These are phyloP conservation scores for Poeciliopsis gracilis DNA, from an alignment of 2,797 vertebrate species.

Conservation along the genomic window DNA sequence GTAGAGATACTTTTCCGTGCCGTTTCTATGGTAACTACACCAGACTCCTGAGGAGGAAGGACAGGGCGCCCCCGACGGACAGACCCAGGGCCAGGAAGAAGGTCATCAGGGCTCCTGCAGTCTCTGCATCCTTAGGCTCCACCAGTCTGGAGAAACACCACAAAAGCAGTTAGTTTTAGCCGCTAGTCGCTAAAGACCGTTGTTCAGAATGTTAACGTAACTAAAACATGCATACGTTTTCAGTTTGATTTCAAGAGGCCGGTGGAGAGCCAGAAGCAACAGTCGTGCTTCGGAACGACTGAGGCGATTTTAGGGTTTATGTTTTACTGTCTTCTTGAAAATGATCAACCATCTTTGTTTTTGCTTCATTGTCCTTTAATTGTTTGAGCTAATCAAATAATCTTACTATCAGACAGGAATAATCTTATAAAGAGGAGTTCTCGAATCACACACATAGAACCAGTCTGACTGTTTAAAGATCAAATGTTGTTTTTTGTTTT, in stretches of 20 bases:
- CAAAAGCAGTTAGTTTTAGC: accelerated
- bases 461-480: no score
- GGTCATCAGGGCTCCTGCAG: slow-evolving; percentile 90
- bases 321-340: background rate
- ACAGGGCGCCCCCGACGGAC: slow-evolving; percentile 84
- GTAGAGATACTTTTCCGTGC: background rate
- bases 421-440: no score
- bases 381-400: no score
- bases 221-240: background rate
- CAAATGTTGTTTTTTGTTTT: no score
- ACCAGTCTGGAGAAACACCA: slow-evolving; percentile 79
- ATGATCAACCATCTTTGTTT: background rate
- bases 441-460: no score
- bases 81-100: slow-evolving; percentile 90
- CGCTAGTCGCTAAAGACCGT: background rate
- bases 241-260: background rate
- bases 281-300: background rate
- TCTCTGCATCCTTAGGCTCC: slow-evolving; percentile 83
- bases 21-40: slow-evolving; percentile 60
- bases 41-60: slow-evolving; percentile 82
- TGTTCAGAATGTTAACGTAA: background rate
- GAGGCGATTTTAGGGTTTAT: background rate
- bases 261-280: background rate
- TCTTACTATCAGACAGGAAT: no score
- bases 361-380: no score